Base-by-base conservation (phyloP, 1,140 invertebrate species). In the Drosophila bifasciata region DNA sequence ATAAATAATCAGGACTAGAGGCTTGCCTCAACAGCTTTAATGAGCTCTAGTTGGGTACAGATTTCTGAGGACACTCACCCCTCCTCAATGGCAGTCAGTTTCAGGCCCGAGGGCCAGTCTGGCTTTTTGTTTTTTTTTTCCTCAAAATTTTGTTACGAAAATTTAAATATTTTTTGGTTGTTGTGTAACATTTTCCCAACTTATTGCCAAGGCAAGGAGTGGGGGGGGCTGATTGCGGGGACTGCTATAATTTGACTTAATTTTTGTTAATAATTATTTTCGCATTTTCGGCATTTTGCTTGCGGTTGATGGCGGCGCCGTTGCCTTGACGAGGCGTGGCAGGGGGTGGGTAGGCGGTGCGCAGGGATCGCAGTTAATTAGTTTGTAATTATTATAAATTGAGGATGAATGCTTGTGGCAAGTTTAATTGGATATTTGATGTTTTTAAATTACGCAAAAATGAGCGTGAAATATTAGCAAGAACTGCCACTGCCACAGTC, bases 371-470 rank as follows among this genome's bases (percentile, higher is more conserved):
- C 66, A 88, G 83, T 89, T 88, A 88, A 88, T 88, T 88, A 88
- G 83, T 88, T 88, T 89, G 83, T 88, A 88, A 89, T 89, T 88
- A 88, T 89, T 89, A 88, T 88, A 88, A 88, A 88, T 88, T 88
- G 83, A 84, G 84, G 84, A 89, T 88, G 83, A 88, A 88, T 88
- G 84, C 83, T 88, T 88, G 83, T 88, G 83, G 83, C 84, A 88
- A 89, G 84, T 88, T 88, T 88, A 88, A 88, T 88, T 88, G 83
- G 83, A 88, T 88, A 88, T 88, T 88, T 88, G 83, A 88, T 88
- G 83, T 88, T 88, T 89, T 76, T 63, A 79, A 83, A 88, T 83
- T 79, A 83, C 49, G 74, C 50, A 75, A 63, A 86, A 86, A 81
- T 58, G 48, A 88, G 74, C 74, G 79, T 72, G 57, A 83, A 88